Percentiles rank a stretch among this genome's conserved stretches.
phyloP scores from a whole-genome alignment of 2,888 invertebrate genomes.

The Rhorus exstirpatorius region DNA sequence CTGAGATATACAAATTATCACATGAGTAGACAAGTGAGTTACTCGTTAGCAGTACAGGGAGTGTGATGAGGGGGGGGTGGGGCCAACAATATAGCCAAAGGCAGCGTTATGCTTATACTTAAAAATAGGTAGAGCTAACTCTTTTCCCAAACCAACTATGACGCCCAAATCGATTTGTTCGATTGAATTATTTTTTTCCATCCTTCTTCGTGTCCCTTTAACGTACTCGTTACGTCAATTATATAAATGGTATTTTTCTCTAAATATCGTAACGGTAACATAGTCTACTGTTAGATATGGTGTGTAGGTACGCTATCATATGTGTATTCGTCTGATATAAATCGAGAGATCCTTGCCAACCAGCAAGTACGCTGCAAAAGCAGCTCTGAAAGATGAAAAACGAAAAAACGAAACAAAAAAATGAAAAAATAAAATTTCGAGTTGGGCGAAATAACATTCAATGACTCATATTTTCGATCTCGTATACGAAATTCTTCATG shows the following conservation, averaged over 20 bases:
- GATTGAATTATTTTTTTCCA: constrained; percentile 20
- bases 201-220: not conserved
- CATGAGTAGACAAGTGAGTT: constrained; percentile 84
- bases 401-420: constrained; percentile 19
- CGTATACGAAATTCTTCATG: constrained; percentile 22
- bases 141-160: constrained; percentile 72
- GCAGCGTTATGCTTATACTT: constrained; percentile 83
- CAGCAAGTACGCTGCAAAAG: constrained; percentile 63
- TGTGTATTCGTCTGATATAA: constrained; percentile 71
- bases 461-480: not conserved
- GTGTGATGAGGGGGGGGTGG: constrained; percentile 63
- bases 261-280: constrained; percentile 84
- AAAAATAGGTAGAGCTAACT: constrained; percentile 79
- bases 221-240: constrained; percentile 56
- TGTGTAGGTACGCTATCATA: constrained; percentile 58
- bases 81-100: constrained; percentile 84
- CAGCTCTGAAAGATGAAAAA: constrained; percentile 51
- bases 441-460: constrained; percentile 1
- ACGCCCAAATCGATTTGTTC: constrained; percentile 70
- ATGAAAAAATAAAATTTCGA: constrained; percentile 17
- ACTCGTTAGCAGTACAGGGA: constrained; percentile 81
- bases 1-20: constrained; percentile 85
- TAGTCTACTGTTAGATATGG: constrained; percentile 74
- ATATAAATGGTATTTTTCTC: constrained; percentile 71
- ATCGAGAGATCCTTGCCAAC: constrained; percentile 72